phyloP scores from a whole-genome alignment of 2,113 vertebrate genomes.

The Plectropomus leopardus region DNA sequence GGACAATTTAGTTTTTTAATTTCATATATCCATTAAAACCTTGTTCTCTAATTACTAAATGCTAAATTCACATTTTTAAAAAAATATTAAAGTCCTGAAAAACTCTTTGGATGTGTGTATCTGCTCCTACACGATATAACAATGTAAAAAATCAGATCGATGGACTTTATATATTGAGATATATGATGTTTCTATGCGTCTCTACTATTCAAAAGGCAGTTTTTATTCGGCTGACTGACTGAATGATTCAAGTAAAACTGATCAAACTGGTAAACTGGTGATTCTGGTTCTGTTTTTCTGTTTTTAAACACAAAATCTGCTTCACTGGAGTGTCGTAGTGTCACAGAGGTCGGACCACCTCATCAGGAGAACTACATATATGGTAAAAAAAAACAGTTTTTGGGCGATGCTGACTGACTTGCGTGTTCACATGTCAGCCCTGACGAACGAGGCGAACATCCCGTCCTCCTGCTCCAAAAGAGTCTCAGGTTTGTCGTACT shows the following conservation, averaged over 20 bases:
- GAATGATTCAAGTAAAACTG: conserved; percentile 18
- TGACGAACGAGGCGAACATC: conserved; percentile 96
- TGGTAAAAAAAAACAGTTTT: too few species aligned
- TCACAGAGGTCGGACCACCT: not conserved
- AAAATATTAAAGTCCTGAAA: not conserved
- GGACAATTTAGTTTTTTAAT: not conserved
- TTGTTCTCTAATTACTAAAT: not conserved
- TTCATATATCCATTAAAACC: too few species aligned
- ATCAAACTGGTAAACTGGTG: not conserved
- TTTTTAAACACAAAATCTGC: not conserved
- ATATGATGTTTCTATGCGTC: not conserved
- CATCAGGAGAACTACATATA: not conserved
- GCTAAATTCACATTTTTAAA: not conserved
- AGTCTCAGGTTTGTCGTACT: conserved; percentile 93
- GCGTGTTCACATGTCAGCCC: conserved; percentile 93
- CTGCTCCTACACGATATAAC: not conserved
- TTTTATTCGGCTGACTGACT: not conserved
- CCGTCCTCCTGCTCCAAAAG: conserved; percentile 93
- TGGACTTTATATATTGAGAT: too few species aligned
- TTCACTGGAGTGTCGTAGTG: not conserved
- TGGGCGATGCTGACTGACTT: rapidly evolving
- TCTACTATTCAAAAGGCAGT: not conserved
- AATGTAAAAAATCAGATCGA: not conserved
- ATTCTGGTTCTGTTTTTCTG: not conserved
- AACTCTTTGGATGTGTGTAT: not conserved